Percentiles rank a stretch among this genome's conserved stretches.
Evolutionary conservation across 2,888 invertebrate genomes (phyloP).

Genomic region (Argyresthia goedartella): DNA sequence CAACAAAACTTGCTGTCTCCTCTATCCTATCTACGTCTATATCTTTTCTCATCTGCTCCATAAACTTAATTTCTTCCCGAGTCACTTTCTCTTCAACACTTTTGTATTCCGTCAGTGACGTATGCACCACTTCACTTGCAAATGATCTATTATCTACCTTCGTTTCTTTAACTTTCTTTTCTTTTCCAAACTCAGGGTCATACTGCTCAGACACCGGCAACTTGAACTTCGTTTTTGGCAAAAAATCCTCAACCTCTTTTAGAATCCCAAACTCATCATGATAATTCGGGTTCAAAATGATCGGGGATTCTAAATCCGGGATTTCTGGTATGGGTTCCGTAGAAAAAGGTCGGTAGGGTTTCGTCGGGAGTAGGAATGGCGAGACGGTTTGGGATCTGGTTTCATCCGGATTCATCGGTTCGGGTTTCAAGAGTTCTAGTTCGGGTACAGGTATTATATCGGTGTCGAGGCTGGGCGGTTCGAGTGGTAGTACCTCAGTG

Average conservation of each 20-base stretch:
- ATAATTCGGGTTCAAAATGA: slow-evolving; percentile 44
- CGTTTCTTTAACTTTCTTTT: slow-evolving; percentile 14
- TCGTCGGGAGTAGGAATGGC: slow-evolving; percentile 29
- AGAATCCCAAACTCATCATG: slow-evolving; percentile 33
- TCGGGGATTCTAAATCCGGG: slow-evolving; percentile 46
- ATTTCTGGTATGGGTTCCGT: slow-evolving; percentile 38
- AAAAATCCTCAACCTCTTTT: slow-evolving; percentile 17
- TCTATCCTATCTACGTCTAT: background rate
- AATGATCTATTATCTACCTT: slow-evolving; percentile 8
- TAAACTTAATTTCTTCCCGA: slow-evolving; percentile 17
- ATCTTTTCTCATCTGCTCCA: slow-evolving; percentile 22
- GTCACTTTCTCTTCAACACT: slow-evolving; percentile 12
- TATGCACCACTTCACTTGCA: slow-evolving; percentile 12
- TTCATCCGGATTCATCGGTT: background rate
- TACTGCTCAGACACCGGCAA: slow-evolving; percentile 49
- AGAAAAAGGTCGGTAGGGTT: slow-evolving; percentile 47
- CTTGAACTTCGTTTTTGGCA: slow-evolving; percentile 36
- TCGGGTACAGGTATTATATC: slow-evolving; percentile 5
- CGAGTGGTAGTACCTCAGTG: slow-evolving; percentile 44
- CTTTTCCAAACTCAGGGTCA: slow-evolving; percentile 29
- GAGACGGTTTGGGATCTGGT: slow-evolving; percentile 35
- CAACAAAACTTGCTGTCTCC: background rate
- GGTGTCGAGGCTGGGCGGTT: slow-evolving; percentile 5
- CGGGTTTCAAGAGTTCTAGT: slow-evolving; percentile 5
- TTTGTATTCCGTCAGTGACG: too few relatives aligned